Base-by-base conservation (phyloP, 2,888 invertebrate genomes). In the Loripinus fragilis region DNA sequence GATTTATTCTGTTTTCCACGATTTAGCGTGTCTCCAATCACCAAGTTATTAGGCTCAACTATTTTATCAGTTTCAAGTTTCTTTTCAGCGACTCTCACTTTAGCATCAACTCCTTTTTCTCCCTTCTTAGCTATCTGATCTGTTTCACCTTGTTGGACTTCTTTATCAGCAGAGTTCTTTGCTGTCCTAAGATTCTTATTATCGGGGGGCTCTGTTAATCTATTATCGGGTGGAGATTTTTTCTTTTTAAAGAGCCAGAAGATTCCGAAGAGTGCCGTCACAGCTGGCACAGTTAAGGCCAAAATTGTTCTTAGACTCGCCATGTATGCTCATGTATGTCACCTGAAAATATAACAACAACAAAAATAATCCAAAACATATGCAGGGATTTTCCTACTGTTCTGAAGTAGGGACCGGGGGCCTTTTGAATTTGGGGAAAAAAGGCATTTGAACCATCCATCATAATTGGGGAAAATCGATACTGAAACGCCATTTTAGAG, bases 241-340 rank as follows among this genome's bases (percentile, higher is more conserved):
- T 85, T 90, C 28, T 85, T 74, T 15, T 85, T 71, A 48, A 89
- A 82, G n/a, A 87, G 79, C 90, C 90, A 91, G 17, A 91, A 52
- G n/a, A 91, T 78, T 30, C 89, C 90, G 48, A 90, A 75, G 55
- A 91, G 64, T 25, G 87, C 86, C 25, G 88, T 82, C 1, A 67
- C 67, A 2, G 87, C 82, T 41, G 90, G 89, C 0, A 90, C 78
- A 30, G 89, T 86, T 67, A 85, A 65, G 3, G 86, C 74, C 7
- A 89, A 67, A n/a, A 90, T 77, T 55, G 81, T 67, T 69, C 81
- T 75, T 2, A 88, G 25, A 52, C 75, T 80, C 28, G 83, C 52
- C 87, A 87, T 86, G 12, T n/a, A n/a, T n/a, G n/a, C n/a, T n/a
- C n/a, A n/a, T n/a, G n/a, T n/a, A n/a, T n/a, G n/a, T n/a, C n/a